These are phyloP conservation scores for Drepana falcataria DNA, from an alignment of 2,888 invertebrate species.

Conservation along the genomic window DNA sequence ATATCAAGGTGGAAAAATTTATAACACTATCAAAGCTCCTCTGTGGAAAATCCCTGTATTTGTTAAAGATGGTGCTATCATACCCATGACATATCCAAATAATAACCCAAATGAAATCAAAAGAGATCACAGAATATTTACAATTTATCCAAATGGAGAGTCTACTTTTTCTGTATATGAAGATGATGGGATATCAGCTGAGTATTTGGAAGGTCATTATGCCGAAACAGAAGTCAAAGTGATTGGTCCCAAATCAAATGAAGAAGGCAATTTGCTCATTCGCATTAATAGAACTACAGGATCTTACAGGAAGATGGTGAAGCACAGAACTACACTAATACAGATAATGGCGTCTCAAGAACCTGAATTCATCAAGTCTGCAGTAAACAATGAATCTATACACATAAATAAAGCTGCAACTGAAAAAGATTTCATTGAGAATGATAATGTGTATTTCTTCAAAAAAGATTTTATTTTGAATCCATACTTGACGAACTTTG, in stretches of 20 bases:
- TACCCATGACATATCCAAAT: constrained; percentile 61
- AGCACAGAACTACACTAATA: constrained; percentile 48
- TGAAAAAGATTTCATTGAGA: constrained; percentile 40
- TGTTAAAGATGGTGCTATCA: constrained; percentile 60
- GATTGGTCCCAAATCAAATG: constrained; percentile 36
- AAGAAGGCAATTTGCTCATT: constrained; percentile 40
- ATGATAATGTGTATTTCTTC: constrained; percentile 47
- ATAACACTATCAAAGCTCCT: constrained; percentile 50
- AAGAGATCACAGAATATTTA: constrained; percentile 47
- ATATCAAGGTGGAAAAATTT: constrained; percentile 62
- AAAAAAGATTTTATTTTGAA: constrained; percentile 46
- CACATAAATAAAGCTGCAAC: constrained; percentile 34
- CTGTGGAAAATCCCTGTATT: constrained; percentile 68
- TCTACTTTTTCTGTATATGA: constrained; percentile 53
- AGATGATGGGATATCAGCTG: constrained; percentile 58
- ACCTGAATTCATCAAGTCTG: constrained; percentile 40
- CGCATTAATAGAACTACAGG: constrained; percentile 50
- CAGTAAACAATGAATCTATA: constrained; percentile 42
- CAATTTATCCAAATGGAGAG: constrained; percentile 52
- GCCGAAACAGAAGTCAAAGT: constrained; percentile 47
- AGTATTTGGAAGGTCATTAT: constrained; percentile 42
- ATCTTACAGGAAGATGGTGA: constrained; percentile 44
- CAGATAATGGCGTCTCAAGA: constrained; percentile 47
- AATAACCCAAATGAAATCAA: constrained; percentile 59
- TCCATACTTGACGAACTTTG: constrained; percentile 40